These are phyloP conservation scores for Dasypus novemcinctus DNA, from an alignment of 2,113 vertebrate species.

Conservation along the genomic window DNA sequence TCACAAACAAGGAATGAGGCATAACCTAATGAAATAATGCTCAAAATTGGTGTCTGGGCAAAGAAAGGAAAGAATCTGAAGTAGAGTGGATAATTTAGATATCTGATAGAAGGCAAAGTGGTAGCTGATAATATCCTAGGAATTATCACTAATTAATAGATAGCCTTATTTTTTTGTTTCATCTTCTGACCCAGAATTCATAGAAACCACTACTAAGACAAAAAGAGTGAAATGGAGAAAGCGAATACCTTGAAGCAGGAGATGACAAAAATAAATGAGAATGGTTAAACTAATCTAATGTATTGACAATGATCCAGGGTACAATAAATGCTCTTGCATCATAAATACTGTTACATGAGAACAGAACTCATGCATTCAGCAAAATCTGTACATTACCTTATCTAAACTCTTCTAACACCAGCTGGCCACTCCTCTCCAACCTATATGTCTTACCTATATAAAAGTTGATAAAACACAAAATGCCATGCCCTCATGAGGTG, in stretches of 20 bases:
- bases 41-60: neutral
- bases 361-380: neutral
- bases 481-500: neutral
- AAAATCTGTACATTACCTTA: neutral
- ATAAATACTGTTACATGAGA: neutral
- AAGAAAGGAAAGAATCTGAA: neutral
- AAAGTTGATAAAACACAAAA: neutral
- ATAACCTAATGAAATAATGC: neutral
- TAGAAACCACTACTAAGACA: neutral
- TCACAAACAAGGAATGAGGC: neutral
- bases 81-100: neutral
- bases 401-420: neutral
- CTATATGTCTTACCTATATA: neutral
- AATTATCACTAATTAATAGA: neutral
- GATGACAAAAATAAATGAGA: neutral
- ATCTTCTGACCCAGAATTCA: neutral
- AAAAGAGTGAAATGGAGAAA: neutral
- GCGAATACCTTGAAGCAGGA: neutral
- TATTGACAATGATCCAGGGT: neutral
- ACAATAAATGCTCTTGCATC: neutral
- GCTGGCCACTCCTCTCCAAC: accelerated
- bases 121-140: neutral
- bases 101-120: neutral
- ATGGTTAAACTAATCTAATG: neutral
- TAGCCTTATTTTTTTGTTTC: neutral